These are phyloP conservation scores for Dromococcyx pavoninus DNA, from an alignment of 2,797 vertebrate genomes.

Conservation along the genomic window DNA sequence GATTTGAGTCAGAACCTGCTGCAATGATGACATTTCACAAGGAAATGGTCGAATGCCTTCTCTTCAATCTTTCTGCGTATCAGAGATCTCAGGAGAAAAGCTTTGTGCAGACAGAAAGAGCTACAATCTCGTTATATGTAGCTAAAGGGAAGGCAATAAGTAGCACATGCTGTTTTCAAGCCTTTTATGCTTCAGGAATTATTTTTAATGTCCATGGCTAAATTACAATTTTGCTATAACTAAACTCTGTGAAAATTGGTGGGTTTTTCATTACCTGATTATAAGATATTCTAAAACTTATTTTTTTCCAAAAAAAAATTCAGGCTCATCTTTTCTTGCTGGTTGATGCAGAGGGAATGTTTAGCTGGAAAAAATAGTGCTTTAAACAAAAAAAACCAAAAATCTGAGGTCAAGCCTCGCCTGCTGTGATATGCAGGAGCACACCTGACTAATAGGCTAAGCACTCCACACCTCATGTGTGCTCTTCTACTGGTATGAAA, in stretches of 20 bases:
- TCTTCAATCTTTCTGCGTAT: background rate
- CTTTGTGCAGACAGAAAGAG: background rate
- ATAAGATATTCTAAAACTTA: background rate
- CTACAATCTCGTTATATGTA: background rate
- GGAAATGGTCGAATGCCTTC: background rate
- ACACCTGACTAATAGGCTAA: background rate
- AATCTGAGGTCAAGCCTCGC: background rate
- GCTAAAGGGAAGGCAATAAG: background rate
- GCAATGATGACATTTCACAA: constrained; percentile 23
- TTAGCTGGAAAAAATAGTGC: background rate
- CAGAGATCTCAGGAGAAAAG: background rate
- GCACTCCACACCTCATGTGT: background rate
- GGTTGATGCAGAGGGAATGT: background rate
- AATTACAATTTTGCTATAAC: background rate
- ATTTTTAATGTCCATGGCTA: background rate
- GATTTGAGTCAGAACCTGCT: background rate
- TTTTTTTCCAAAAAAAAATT: background rate
- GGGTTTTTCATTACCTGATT: background rate
- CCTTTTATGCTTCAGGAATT: background rate
- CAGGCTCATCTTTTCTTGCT: background rate
- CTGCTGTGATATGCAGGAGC: background rate
- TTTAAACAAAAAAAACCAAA: background rate
- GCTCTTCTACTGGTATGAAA: background rate
- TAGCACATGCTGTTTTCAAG: background rate
- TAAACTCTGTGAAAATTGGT: background rate